Conservation (phyloP, 2,113 vertebrate genomes). For the Pyrgilauda ruficollis region DNA sequence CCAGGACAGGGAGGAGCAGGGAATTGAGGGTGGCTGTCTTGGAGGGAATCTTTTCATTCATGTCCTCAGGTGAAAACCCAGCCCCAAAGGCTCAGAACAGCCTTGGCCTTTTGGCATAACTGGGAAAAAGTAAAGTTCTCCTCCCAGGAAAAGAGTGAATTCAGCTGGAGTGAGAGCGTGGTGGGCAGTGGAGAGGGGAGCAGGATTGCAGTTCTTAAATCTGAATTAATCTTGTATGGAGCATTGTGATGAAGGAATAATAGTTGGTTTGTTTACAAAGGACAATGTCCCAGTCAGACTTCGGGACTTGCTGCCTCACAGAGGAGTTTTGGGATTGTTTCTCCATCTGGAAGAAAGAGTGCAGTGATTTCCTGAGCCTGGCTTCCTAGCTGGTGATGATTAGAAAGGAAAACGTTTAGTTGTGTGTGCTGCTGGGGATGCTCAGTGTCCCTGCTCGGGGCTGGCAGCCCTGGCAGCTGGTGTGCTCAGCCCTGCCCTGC, state of each 20-base stretch:
- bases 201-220: neutral
- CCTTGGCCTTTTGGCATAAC: accelerated
- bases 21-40: neutral
- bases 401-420: neutral
- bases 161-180: accelerated
- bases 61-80: neutral
- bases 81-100: accelerated
- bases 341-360: neutral
- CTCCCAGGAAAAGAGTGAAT: neutral
- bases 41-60: neutral
- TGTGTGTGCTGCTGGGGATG: neutral
- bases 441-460: neutral
- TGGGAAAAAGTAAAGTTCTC: neutral
- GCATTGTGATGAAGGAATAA: conserved; percentile 23
- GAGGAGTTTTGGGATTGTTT: neutral
- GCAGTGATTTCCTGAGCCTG: neutral
- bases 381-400: neutral
- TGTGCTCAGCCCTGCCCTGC: neutral
- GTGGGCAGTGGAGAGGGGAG: neutral
- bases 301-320: neutral
- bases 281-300: neutral
- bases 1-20: neutral
- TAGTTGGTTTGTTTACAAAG: neutral
- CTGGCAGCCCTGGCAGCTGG: neutral
- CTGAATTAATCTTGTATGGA: neutral